Evolutionary conservation across 2,113 vertebrate species (phyloP), one percentile per base, ranked within the genome.

Genomic region (Bucco capensis): DNA sequence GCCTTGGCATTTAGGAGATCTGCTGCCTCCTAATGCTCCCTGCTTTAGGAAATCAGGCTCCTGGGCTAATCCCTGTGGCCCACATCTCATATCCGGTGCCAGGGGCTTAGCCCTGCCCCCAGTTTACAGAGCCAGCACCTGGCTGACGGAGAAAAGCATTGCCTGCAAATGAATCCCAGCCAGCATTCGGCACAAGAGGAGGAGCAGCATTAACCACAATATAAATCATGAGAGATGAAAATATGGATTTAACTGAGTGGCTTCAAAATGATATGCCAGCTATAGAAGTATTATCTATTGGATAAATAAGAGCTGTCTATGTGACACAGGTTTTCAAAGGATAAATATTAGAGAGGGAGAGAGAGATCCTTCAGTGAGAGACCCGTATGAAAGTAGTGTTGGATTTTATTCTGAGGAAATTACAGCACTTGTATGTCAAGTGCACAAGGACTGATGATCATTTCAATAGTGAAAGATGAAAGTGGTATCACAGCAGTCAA

Each of bases 1-100:
- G 93, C 97, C 96, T 97, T 97, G 97, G 95, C 96, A 96, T 97
- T 97, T 88, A 37, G 91, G 77, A 47, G 66, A 87, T 60, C 38
- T 30, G 37, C 72, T 30, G 49, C 30, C 57, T 90, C 46, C 51
- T 64, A n/a, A 65, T 19, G 77, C 86, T 78, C 71, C 53, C 69
- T 50, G 77, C 77, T 50, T 37, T 2, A 2, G 78, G 80, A 67
- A 95, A 25, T 28, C 27, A 1, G 70, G 86, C 64, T 86, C 77
- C 88, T 14, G 80, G 72, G 88, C 38, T 97, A 75, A 95, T 94
- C 95, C 86, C 33, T 35, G 58, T n/a, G 79, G 79, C 95, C 83
- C 38, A 88, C 61, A 10, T 7, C 88, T 72, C 27, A 2, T 5
- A 8, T 14, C 50, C n/a, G 69, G 71, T 92, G 77, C 90, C 91